Percentiles rank a stretch among this genome's conserved stretches.
phyloP scores from a whole-genome alignment of 2,113 vertebrate species.

The Syngnathus typhle region DNA sequence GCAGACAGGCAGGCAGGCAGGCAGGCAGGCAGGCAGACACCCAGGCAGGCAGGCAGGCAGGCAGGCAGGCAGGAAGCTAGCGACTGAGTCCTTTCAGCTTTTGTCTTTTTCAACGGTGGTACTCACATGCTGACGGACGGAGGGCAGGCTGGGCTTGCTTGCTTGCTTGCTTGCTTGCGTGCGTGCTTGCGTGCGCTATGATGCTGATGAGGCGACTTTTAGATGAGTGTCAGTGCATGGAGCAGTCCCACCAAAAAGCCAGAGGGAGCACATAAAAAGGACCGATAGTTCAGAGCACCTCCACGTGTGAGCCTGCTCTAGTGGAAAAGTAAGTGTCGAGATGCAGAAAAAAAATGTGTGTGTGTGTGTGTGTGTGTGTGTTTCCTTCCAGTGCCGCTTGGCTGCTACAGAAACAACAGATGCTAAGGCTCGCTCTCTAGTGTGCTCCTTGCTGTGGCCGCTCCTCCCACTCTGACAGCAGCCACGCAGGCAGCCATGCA shows the following conservation, averaged over 20 bases:
- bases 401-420: constrained; percentile 61
- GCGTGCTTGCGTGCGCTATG: constrained; percentile 16
- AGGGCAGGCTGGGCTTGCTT: constrained; percentile 28
- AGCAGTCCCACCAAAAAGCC: constrained; percentile 9
- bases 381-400: constrained; percentile 41
- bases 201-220: constrained; percentile 24
- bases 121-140: constrained; percentile 53
- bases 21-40: no score
- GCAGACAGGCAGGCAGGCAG: no score
- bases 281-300: constrained; percentile 3
- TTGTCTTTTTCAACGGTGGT: constrained; percentile 35
- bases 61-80: neutral
- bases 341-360: constrained; percentile 18
- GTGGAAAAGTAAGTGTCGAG: constrained; percentile 17
- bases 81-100: constrained; percentile 20
- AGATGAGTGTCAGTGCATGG: constrained; percentile 14
- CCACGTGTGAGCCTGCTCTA: constrained; percentile 16
- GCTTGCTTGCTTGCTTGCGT: neutral
- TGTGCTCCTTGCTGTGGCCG: constrained; percentile 33
- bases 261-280: neutral
- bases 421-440: constrained; percentile 55
- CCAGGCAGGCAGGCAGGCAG: no score
- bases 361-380: constrained; percentile 17
- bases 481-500: constrained; percentile 24
- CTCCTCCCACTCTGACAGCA: constrained; percentile 59